These are phyloP conservation scores for Strongylocentrotus purpuratus DNA, from an alignment of 35 echinoderm and acorn worm species.

Conservation along the genomic window DNA sequence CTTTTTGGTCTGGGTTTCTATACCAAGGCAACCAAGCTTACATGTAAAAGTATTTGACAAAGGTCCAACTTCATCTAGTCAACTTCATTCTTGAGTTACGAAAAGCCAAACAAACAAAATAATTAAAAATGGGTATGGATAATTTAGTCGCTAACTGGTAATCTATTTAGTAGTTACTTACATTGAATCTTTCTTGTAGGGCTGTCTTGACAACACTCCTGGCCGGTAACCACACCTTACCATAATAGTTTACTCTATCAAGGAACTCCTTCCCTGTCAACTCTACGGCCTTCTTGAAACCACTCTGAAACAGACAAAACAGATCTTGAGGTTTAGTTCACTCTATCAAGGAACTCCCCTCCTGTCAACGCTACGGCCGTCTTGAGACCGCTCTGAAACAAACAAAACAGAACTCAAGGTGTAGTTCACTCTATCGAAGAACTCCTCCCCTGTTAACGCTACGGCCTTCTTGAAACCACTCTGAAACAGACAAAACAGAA, in stretches of 20 bases:
- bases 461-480: constrained; percentile 83
- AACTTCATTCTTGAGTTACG: too few relatives aligned
- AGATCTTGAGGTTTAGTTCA: neutral
- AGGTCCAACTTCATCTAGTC: too few relatives aligned
- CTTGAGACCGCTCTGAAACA: constrained; percentile 75
- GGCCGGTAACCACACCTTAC: constrained; percentile 84
- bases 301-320: constrained; percentile 44
- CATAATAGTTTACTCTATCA: constrained; percentile 74
- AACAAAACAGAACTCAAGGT: constrained; percentile 80
- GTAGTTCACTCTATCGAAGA: constrained; percentile 69
- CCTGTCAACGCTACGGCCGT: too few relatives aligned
- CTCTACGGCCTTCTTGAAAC: constrained; percentile 81
- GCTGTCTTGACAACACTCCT: constrained; percentile 79
- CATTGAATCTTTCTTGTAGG: constrained; percentile 67
- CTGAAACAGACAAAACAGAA: constrained; percentile 30
- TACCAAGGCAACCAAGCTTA: too few relatives aligned
- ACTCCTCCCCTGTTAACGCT: constrained; percentile 76
- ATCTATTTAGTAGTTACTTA: too few relatives aligned
- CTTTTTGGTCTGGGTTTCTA: too few relatives aligned
- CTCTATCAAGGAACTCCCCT: too few relatives aligned
- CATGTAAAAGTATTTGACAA: too few relatives aligned
- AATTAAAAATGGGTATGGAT: too few relatives aligned
- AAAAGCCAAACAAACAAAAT: too few relatives aligned
- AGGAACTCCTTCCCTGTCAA: constrained; percentile 83
- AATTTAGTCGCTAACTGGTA: too few relatives aligned